Evolutionary conservation across 2,888 invertebrate genomes (phyloP).

Genomic region (Blomia tropicalis): DNA sequence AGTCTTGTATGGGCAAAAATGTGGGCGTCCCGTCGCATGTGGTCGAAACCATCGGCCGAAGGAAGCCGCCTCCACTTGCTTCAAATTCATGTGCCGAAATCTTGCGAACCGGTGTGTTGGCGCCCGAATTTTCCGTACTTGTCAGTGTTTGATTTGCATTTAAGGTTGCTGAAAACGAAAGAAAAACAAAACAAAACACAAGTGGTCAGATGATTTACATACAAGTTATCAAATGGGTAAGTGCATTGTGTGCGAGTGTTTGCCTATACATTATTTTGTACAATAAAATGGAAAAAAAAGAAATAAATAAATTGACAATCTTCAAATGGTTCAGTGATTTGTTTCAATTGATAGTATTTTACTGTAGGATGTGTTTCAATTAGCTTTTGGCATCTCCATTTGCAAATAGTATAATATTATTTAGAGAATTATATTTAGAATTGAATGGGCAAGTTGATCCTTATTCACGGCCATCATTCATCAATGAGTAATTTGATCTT

Average conservation of each 20-base stretch:
- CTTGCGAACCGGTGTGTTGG: slow-evolving; percentile 77
- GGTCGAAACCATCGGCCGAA: slow-evolving; percentile 72
- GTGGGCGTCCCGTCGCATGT: slow-evolving; percentile 86
- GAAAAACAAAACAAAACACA: not conserved
- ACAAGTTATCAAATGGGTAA: too few species aligned
- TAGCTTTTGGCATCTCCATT: too few species aligned
- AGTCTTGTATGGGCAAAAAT: slow-evolving; percentile 46
- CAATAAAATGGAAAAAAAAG: not conserved
- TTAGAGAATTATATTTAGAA: too few species aligned
- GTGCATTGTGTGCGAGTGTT: too few species aligned
- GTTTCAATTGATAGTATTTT: too few species aligned
- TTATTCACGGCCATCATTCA: too few species aligned
- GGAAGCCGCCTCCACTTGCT: slow-evolving; percentile 54
- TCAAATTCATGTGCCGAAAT: slow-evolving; percentile 94
- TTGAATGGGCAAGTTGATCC: too few species aligned
- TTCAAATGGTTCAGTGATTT: too few species aligned
- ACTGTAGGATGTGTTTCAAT: too few species aligned
- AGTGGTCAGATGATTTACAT: not conserved
- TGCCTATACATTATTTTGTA: too few species aligned
- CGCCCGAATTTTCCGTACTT: slow-evolving; percentile 46
- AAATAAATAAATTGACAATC: not conserved
- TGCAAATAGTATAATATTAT: too few species aligned
- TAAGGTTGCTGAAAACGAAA: not conserved
- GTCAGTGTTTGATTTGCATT: slow-evolving; percentile 7
- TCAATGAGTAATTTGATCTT: too few species aligned